Conservation (phyloP, 2,888 invertebrate species). For the Tetragonisca angustula region DNA sequence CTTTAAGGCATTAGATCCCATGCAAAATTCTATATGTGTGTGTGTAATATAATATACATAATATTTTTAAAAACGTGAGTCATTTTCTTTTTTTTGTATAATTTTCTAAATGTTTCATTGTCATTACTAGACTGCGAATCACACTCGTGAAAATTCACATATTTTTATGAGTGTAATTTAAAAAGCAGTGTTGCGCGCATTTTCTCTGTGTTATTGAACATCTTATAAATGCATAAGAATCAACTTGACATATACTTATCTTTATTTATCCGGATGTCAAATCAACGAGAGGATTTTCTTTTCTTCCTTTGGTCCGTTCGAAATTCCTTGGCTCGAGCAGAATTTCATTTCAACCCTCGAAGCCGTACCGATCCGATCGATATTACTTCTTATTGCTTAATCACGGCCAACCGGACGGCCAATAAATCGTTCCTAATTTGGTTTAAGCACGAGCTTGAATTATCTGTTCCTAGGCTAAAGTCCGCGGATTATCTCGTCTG, state of each 20-base stretch:
- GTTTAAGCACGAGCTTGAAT: slow-evolving; percentile 60
- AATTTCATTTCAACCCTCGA: not conserved
- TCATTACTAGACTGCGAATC: no score
- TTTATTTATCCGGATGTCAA: not conserved
- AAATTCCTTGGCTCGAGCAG: not conserved
- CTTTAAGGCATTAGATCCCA: no score
- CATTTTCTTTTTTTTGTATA: no score
- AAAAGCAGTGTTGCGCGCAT: no score
- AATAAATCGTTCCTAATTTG: slow-evolving; percentile 68
- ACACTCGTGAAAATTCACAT: no score
- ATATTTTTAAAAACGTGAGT: no score
- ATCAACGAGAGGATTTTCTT: not conserved
- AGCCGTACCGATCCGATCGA: slow-evolving; percentile 17
- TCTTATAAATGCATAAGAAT: not conserved
- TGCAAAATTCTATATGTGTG: no score
- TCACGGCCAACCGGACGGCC: slow-evolving; percentile 45
- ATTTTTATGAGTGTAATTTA: no score
- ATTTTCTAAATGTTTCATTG: no score
- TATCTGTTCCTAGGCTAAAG: slow-evolving; percentile 55
- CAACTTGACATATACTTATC: not conserved
- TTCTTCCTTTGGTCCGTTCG: not conserved
- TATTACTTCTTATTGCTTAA: slow-evolving; percentile 60
- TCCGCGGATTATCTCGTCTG: slow-evolving; percentile 60
- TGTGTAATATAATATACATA: no score
- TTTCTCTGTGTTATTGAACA: no score